Evolutionary conservation across 2,113 vertebrate genomes (phyloP).

Genomic region (Onychorhynchus coronatus): DNA sequence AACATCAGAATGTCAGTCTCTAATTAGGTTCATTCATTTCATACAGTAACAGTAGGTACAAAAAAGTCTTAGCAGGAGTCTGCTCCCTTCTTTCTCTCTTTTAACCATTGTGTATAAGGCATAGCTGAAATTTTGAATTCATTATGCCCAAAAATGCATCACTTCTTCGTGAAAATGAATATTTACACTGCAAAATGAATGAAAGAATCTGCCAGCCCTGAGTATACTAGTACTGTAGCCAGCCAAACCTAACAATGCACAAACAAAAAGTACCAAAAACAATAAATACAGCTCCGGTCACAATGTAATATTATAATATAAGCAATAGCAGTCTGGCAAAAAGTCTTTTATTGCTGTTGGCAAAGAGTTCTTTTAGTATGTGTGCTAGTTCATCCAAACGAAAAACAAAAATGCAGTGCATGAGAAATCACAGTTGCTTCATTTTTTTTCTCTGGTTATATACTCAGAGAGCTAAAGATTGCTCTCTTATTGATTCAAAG

Average conservation of each 20-base stretch:
- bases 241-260: conserved; percentile 7
- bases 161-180: conserved; percentile 3
- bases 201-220: conserved; percentile 10
- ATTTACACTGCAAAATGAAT: conserved; percentile 3
- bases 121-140: not conserved
- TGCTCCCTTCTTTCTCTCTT: not conserved
- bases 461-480: not conserved
- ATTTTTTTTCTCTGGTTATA: not conserved
- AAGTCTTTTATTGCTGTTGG: conserved; percentile 38
- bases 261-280: not conserved
- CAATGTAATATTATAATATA: not conserved
- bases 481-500: not conserved
- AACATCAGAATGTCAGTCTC: not conserved
- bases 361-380: conserved; percentile 4
- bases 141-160: not conserved
- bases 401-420: not conserved
- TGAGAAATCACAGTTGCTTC: not conserved
- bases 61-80: not conserved
- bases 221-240: not conserved
- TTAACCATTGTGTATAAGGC: not conserved
- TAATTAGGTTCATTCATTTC: conserved; percentile 2
- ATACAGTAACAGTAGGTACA: not conserved
- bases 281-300: conserved; percentile 2
- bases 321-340: conserved; percentile 24
- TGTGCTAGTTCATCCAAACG: not conserved